These are phyloP conservation scores for Lasioglossum villosulum DNA, from an alignment of 2,888 invertebrate genomes.

Conservation along the genomic window DNA sequence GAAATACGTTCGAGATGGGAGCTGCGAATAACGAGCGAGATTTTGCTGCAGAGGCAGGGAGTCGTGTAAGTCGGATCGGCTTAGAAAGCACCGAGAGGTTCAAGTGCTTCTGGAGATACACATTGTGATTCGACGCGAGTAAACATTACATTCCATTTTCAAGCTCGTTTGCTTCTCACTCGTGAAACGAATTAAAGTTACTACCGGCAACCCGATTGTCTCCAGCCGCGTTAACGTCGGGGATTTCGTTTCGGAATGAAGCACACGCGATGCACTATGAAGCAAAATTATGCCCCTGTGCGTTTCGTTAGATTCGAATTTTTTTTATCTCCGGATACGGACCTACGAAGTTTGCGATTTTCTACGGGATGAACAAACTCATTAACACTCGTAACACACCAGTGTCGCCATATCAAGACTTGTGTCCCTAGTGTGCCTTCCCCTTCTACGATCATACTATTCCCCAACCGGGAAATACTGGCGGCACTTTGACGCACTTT, in stretches of 20 bases:
- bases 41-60: background rate
- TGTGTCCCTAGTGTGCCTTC: too few species aligned
- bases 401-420: too few species aligned
- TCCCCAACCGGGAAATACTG: too few species aligned
- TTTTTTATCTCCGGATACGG: background rate
- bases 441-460: too few species aligned
- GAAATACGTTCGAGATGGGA: background rate
- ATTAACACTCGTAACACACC: too few species aligned
- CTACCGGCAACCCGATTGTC: background rate
- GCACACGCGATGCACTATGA: background rate
- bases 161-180: background rate
- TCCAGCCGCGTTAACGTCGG: background rate
- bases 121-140: slow-evolving; percentile 5
- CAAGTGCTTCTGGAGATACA: background rate
- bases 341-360: background rate
- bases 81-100: background rate
- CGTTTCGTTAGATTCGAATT: background rate
- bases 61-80: slow-evolving; percentile 10
- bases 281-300: background rate
- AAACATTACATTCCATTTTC: slow-evolving; percentile 9
- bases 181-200: background rate
- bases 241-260: background rate
- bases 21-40: slow-evolving; percentile 5
- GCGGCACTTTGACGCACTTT: too few species aligned
- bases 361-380: background rate